phyloP scores from a whole-genome alignment of 2,888 invertebrate species.

The Drosophila atripex region DNA sequence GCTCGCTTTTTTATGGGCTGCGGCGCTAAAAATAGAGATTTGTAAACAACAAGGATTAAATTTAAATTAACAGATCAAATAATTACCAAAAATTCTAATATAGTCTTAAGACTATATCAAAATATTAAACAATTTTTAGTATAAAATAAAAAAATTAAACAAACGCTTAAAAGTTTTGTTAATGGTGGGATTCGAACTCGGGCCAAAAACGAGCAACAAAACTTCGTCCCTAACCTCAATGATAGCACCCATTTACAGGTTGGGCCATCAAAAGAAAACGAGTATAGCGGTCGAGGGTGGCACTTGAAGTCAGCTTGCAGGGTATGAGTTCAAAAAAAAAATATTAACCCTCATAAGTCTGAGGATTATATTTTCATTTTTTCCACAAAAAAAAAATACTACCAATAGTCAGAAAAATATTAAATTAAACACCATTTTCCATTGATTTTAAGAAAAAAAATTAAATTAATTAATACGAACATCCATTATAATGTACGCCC shows the following conservation, averaged over 20 bases:
- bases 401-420: neutral
- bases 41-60: slow-evolving; percentile 10
- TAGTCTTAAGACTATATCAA: neutral
- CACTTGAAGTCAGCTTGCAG: slow-evolving; percentile 40
- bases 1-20: slow-evolving; percentile 13
- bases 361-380: neutral
- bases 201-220: slow-evolving; percentile 27
- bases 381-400: neutral
- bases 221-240: slow-evolving; percentile 14
- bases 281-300: neutral
- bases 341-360: slow-evolving; percentile 7
- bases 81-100: slow-evolving; percentile 1
- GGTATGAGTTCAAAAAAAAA: slow-evolving; percentile 59
- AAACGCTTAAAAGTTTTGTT: neutral
- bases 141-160: neutral
- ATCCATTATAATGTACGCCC: neutral
- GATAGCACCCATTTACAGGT: slow-evolving; percentile 36
- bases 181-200: slow-evolving; percentile 60
- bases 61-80: neutral
- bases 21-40: slow-evolving; percentile 31
- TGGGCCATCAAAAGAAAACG: slow-evolving; percentile 53
- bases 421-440: neutral
- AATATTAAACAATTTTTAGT: neutral
- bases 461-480: neutral
- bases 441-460: neutral